A percentile compares a stretch with the other conserved stretches of the same genome.
phyloP scores from a whole-genome alignment of 37 sponge, comb jelly and placozoan genomes.

The Corticium candelabrum region DNA sequence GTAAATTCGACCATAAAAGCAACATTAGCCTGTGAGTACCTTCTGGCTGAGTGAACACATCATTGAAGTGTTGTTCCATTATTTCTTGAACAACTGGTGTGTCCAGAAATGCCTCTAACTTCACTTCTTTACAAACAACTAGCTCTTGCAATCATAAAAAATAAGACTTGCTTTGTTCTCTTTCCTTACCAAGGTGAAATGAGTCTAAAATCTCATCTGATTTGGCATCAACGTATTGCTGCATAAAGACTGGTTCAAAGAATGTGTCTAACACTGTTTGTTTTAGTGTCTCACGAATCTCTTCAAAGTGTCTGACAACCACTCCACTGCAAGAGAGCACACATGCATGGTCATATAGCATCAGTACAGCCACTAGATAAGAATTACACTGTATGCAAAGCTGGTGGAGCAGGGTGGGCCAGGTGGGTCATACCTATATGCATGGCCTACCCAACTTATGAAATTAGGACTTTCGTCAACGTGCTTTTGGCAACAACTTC shows the following conservation, averaged over 20 bases:
- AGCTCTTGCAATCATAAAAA: neutral
- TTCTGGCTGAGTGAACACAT: neutral
- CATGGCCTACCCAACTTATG: too few species aligned
- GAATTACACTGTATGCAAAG: too few species aligned
- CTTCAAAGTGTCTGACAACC: constrained; percentile 37
- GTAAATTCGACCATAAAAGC: too few species aligned
- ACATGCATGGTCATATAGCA: neutral
- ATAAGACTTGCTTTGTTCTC: too few species aligned
- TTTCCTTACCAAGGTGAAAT: constrained; percentile 51
- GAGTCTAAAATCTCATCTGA: constrained; percentile 16
- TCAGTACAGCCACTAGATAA: too few species aligned
- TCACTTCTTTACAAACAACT: neutral
- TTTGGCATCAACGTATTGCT: constrained; percentile 33
- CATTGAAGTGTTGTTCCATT: neutral
- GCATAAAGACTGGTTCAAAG: constrained; percentile 45
- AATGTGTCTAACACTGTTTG: constrained; percentile 39
- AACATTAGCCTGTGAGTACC: too few species aligned
- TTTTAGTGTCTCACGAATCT: constrained; percentile 43
- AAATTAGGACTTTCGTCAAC: too few species aligned
- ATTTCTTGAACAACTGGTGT: neutral
- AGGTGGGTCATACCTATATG: too few species aligned
- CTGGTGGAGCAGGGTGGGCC: too few species aligned
- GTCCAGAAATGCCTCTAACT: neutral
- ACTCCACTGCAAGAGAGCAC: constrained; percentile 43
- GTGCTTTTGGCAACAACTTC: too few species aligned